Evolutionary conservation across 2,113 vertebrate species (phyloP), one percentile per base, ranked within the genome.

Genomic region (Fulica atra): DNA sequence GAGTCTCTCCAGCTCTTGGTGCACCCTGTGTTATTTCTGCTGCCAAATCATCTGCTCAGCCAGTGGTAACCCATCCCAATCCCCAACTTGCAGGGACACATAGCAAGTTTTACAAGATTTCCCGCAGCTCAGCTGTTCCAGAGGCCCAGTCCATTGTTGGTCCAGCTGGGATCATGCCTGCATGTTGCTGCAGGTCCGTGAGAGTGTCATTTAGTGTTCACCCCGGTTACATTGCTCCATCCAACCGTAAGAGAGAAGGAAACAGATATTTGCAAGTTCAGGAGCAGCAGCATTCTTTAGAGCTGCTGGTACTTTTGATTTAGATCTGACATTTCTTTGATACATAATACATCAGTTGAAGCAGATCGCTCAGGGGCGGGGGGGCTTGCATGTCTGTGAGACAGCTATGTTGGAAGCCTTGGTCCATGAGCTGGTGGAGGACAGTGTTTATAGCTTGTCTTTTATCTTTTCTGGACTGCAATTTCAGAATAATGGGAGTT

Each of bases 131-230:
- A 76, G 54, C 54, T 73, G 6, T 77, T 87, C 53, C 40, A 59
- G 57, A 90, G 21, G 36, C 33, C 11, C 13, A 65, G 6, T 0
- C 0, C 66, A 35, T 18, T 4, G 3, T 8, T 0, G 0, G 31
- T 70, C 31, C 36, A 46, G 54, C 12, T 78, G 56, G 51, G 46
- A 78, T 68, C 33, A 29, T 18, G 50, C 20, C 19, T 40, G 9
- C 16, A 12, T 72, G 31, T 53, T 88, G 25, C 50, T 65, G 66
- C 48, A 81, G 29, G 35, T 61, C 54, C 12, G 9, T 11, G 17
- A 40, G 72, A 69, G 28, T 8, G 5, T 19, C 50, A 16, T 66
- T 79, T 20, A 46, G 20, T 74, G 38, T 66, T 84, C 16, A 18
- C 7, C 56, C 24, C 16, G 1, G 1, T 78, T 71, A 48, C 51